Conservation (phyloP, 2,888 invertebrate species). For the Serrognathus titanus region DNA sequence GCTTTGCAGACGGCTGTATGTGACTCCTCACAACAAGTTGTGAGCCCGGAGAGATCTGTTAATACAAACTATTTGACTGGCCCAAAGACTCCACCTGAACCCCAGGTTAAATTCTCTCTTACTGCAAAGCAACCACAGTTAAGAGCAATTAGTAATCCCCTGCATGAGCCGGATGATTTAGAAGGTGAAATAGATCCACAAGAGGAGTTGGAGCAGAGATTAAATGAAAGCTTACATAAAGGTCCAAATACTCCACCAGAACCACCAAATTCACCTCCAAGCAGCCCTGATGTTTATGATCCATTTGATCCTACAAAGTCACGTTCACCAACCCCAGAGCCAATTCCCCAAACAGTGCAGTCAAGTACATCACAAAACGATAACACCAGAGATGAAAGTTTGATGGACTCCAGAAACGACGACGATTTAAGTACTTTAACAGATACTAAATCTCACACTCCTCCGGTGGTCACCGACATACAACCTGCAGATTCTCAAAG, state of each 20-base stretch:
- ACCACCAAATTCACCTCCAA: conserved; percentile 64
- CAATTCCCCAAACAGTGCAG: conserved; percentile 24
- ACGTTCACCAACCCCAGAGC: conserved; percentile 61
- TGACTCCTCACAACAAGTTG: conserved; percentile 33
- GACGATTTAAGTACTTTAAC: conserved; percentile 29
- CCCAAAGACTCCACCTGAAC: conserved; percentile 74
- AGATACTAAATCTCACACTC: conserved; percentile 39
- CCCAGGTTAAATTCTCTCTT: conserved; percentile 63
- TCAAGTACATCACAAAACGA: conserved; percentile 11
- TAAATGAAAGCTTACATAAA: conserved; percentile 49
- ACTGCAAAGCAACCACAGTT: conserved; percentile 53
- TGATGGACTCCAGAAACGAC: conserved; percentile 10
- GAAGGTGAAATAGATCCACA: conserved; percentile 31
- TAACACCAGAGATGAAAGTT: conserved; percentile 9
- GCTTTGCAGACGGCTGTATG: conserved; percentile 27
- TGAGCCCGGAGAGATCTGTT: conserved; percentile 36
- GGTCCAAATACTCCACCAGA: conserved; percentile 72
- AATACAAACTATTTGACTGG: conserved; percentile 52
- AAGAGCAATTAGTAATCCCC: conserved; percentile 57
- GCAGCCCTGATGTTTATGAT: conserved; percentile 82
- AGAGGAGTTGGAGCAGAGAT: conserved; percentile 32
- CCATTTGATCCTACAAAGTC: conserved; percentile 90
- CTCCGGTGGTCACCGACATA: conserved; percentile 41
- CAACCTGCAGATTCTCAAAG: conserved; percentile 49
- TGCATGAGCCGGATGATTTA: conserved; percentile 58